Base-by-base conservation (phyloP, 2,888 invertebrate genomes). In the Drosophila eohydei region DNA sequence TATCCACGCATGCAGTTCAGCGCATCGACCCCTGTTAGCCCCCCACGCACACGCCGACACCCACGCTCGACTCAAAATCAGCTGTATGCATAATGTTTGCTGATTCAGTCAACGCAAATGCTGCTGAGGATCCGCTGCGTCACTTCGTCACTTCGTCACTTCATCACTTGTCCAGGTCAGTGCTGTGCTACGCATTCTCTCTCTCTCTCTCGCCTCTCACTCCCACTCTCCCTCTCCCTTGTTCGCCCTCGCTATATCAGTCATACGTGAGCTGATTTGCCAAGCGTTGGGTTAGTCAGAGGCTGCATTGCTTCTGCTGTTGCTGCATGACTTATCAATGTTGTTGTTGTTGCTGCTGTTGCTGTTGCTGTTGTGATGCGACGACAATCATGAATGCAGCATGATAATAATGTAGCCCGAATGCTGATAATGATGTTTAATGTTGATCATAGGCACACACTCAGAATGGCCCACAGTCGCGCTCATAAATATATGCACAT, bases 21-120 rank as follows among this genome's bases (percentile, higher is more conserved):
- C 73, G 63, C 71, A 78, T 65, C 77, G 76, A 81, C 78, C 81
- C 70, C 46, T 67, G 61, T n/a, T 36, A 12, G 52, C 8, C 26
- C 21, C 43, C 34, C 11, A 21, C 50, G 6, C 71, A 46, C 38
- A 7, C 30, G 11, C 43, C 0, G 43, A 6, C 44, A 12, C 44
- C 6, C 38, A 14, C 46, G 9, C 51, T 14, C 40, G 40, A 55
- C 62, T 40, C 74, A 57, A 69, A 81, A 77, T 84, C 82, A 87
- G 84, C 87, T 84, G 84, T 80, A 87, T 84, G 84, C 87, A 86
- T 83, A 83, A 84, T 84, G 71, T 78, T 81, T 78, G 80, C 77
- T 81, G 80, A 83, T 84, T 84, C 80, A 72, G 78, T 83, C 77
- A 72, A 69, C 66, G 74, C 44, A 66, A 60, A 63, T n/a, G 38